Evolutionary conservation across 2,888 invertebrate genomes (phyloP).

Genomic region (Hoplodrina blanda): DNA sequence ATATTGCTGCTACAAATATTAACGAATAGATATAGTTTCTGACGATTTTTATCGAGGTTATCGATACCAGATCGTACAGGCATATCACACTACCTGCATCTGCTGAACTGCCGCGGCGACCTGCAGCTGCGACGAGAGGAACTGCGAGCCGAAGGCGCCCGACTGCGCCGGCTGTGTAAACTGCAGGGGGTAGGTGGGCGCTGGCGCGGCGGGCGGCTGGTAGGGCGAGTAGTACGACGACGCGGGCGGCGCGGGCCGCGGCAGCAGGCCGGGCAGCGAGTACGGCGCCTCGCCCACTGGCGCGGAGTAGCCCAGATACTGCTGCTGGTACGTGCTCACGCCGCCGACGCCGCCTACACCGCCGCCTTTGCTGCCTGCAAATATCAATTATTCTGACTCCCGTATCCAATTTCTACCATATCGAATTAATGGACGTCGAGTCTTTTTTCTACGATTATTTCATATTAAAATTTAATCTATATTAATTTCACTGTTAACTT

Average conservation of each 20-base stretch:
- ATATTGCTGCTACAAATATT: constrained; percentile 81
- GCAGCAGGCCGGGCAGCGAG: constrained; percentile 85
- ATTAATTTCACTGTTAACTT: constrained; percentile 21
- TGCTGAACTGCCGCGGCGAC: constrained; percentile 88
- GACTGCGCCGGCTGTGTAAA: constrained; percentile 91
- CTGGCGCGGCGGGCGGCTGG: constrained; percentile 89
- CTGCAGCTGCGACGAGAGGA: constrained; percentile 86
- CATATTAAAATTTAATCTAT: constrained; percentile 10
- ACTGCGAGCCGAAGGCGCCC: constrained; percentile 86
- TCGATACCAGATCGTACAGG: background rate
- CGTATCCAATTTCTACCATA: background rate
- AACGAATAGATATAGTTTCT: constrained; percentile 15
- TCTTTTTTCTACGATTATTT: constrained; percentile 19
- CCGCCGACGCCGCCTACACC: constrained; percentile 86
- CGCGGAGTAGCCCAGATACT: constrained; percentile 87
- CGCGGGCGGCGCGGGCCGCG: constrained; percentile 86
- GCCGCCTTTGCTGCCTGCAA: constrained; percentile 83
- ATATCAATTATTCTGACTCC: constrained; percentile 18
- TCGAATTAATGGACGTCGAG: constrained; percentile 41
- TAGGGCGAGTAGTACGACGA: constrained; percentile 88
- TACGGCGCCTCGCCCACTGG: constrained; percentile 86
- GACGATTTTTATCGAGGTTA: background rate
- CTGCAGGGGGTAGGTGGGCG: constrained; percentile 91
- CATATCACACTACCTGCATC: constrained; percentile 80
- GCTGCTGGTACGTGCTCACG: constrained; percentile 88